Percentiles rank a stretch among this genome's conserved stretches.
phyloP scores from a whole-genome alignment of 2,888 invertebrate species.

The Aleiodes alternator region DNA sequence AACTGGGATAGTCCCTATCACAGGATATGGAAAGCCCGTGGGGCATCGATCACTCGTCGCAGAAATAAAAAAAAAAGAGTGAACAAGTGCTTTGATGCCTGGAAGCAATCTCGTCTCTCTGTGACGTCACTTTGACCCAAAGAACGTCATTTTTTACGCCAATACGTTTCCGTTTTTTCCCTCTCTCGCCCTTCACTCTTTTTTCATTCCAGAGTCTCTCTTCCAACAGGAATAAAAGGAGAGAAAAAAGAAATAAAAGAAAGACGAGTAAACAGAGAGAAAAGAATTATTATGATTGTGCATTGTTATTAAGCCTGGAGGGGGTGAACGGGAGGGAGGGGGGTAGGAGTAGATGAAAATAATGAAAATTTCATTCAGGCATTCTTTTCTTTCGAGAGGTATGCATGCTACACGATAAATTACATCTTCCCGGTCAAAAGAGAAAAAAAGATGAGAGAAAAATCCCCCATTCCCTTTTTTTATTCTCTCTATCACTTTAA shows the following conservation, averaged over 20 bases:
- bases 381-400: neutral
- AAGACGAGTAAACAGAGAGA: no score
- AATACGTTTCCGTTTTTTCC: neutral
- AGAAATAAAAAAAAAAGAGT: neutral
- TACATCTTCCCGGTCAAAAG: neutral
- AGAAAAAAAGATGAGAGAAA: neutral
- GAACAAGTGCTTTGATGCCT: constrained; percentile 14
- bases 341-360: neutral
- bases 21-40: constrained; percentile 11
- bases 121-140: constrained; percentile 19
- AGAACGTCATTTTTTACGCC: constrained; percentile 2
- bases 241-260: no score
- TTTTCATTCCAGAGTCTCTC: neutral
- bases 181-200: no score
- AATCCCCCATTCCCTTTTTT: no score
- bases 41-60: constrained; percentile 19
- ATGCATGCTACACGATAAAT: constrained; percentile 7
- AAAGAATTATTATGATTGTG: no score
- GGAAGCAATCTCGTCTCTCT: constrained; percentile 24
- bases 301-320: no score
- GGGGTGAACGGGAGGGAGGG: no score
- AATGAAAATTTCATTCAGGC: constrained; percentile 1
- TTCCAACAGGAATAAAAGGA: no score
- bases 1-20: constrained; percentile 16
- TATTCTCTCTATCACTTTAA: neutral